Evolutionary conservation across 1,140 invertebrate genomes (phyloP), one percentile per base, ranked within the genome.

Genomic region (Elysia chlorotica): DNA sequence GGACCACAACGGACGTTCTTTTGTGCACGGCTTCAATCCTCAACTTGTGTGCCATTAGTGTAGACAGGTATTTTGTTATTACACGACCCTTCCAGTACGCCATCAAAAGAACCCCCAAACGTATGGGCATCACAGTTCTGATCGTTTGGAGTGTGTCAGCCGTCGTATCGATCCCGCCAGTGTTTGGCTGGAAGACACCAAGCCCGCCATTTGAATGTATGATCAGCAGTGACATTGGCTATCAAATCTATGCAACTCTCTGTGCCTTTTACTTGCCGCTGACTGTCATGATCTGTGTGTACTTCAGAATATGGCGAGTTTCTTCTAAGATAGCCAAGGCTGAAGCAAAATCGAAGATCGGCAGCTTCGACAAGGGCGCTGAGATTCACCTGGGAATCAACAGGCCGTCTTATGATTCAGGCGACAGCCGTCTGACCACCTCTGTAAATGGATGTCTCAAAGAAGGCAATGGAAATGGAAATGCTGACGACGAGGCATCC

Each of bases 191-290:
- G 86, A 87, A 86, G 68, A 76, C 75, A n/a, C 75, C 79, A 6
- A 74, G 80, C 28, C 71, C 54, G 6, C 69, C 79, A 10, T 79
- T 76, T 37, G 61, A 79, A 80, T 99, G 97, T 89, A 89, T 96
- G 77, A 93, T 98, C 61, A 97, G 94, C 79, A 96, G 99, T 89
- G 94, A 97, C 86, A 90, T 98, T 25, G 93, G 93, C 61, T 99
- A 91, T 83, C 91, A 92, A 85, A 88, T 90, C 79, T 87, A 85
- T 81, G 93, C 92, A 78, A 90, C 89, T 23, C 78, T 90, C 23
- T 85, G 88, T 74, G 96, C 96, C n/a, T 99, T 99, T 88, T 99
- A 98, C 88, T 91, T 97, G 71, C 96, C 96, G 4, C 90, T 97
- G 19, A 89, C 94, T 57, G 93, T 97, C 14, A 98, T 98, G 80